Evolutionary conservation across 2,113 vertebrate genomes (phyloP), one percentile per base, ranked within the genome.

Genomic region (Maccullochella peelii): DNA sequence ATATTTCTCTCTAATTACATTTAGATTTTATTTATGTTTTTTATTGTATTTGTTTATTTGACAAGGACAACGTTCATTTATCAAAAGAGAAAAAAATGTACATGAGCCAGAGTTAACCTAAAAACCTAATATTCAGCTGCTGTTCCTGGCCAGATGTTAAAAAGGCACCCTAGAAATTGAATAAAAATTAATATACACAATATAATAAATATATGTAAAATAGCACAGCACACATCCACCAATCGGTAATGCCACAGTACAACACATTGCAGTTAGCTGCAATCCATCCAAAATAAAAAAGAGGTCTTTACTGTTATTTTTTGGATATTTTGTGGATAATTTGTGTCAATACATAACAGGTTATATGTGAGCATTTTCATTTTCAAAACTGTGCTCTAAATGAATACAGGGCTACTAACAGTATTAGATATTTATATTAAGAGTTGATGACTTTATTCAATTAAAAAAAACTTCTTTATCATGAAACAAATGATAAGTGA

Each of bases 11-110:
- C 47, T 38, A 18, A 76, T 73, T 65, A 18, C 30, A 54, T 33
- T 58, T 76, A 27, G n/a, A 73, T 75, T 55, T 25, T 40, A 65
- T 82, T 59, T 36, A 23, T 52, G 18, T 38, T 27, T 59, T 52
- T 44, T 20, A 50, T 23, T 33, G 2, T 11, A 20, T 55, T 72
- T 11, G 49, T 57, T 74, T 58, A 78, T 59, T 78, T 79, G 33
- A 20, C 42, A 36, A 5, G 0, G 1, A n/a, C 15, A 36, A 6
- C 1, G 21, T 16, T 67, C 20, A 44, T 66, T 30, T 18, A 78
- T 78, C 2, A 40, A n/a, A n/a, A 33, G 10, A 21, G 9, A 42
- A 20, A 33, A 30, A 59, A 67, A 18, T 49, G 57, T 42, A 20
- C 67, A 40, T n/a, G 5, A 55, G 16, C 8, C 65, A 49, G 27